These are phyloP conservation scores for Brachionus angularis DNA, from an alignment of 1,140 invertebrate genomes.

Conservation along the genomic window DNA sequence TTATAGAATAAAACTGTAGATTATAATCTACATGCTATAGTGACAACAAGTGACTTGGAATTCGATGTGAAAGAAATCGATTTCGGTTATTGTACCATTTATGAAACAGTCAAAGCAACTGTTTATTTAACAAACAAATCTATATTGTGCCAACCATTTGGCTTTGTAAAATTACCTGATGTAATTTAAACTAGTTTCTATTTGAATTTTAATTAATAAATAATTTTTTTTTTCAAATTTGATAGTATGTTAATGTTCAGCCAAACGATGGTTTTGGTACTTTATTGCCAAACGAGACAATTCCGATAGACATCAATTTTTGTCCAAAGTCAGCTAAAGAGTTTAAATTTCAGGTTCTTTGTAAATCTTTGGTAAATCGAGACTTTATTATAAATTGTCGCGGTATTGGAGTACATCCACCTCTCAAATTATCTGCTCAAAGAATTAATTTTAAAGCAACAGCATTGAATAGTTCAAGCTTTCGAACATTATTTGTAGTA, in stretches of 20 bases:
- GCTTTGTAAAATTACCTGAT: slow-evolving; percentile 56
- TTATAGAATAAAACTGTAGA: slow-evolving; percentile 51
- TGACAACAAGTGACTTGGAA: slow-evolving; percentile 56
- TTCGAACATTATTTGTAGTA: slow-evolving; percentile 50
- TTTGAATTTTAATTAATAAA: background rate
- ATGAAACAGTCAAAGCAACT: slow-evolving; percentile 51
- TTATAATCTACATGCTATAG: slow-evolving; percentile 56
- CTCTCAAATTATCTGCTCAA: slow-evolving; percentile 55
- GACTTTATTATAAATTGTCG: slow-evolving; percentile 55
- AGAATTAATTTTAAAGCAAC: slow-evolving; percentile 55
- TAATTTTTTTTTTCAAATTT: background rate
- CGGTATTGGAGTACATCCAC: slow-evolving; percentile 56
- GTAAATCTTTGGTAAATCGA: slow-evolving; percentile 47
- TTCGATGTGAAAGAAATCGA: slow-evolving; percentile 53
- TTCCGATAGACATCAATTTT: slow-evolving; percentile 56
- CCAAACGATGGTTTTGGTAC: slow-evolving; percentile 59
- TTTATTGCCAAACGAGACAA: slow-evolving; percentile 54
- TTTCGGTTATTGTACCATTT: slow-evolving; percentile 56
- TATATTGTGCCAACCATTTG: slow-evolving; percentile 57
- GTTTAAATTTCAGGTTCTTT: slow-evolving; percentile 55
- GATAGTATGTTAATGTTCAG: slow-evolving; percentile 57
- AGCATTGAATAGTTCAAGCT: slow-evolving; percentile 52
- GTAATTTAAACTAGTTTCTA: slow-evolving; percentile 47
- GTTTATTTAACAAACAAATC: slow-evolving; percentile 56
- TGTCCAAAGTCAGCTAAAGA: slow-evolving; percentile 54